Evolutionary conservation across 1,140 invertebrate genomes (phyloP).

Genomic region (Cyrtorhinus lividipennis): DNA sequence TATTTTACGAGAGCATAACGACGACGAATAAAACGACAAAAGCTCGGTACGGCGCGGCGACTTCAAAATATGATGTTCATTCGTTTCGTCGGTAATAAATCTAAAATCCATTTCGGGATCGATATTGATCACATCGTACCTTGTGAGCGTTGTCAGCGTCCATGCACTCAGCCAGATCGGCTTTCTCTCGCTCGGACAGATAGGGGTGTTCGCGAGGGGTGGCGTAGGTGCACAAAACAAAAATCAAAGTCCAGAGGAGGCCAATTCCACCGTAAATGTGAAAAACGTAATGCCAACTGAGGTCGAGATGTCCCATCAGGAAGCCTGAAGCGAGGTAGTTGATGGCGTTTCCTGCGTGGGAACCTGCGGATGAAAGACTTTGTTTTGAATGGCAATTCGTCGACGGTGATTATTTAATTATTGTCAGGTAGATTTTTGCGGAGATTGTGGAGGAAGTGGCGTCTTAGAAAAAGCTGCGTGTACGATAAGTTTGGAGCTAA

Average conservation of each 20-base stretch:
- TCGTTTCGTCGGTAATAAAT: neutral
- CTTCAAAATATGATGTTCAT: neutral
- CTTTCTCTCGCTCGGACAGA: conserved; percentile 48
- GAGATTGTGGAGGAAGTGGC: no score
- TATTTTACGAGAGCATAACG: neutral
- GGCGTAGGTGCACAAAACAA: conserved; percentile 52
- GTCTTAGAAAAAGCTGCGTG: no score
- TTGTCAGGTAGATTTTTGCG: no score
- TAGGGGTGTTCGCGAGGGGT: conserved; percentile 55
- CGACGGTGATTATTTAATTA: neutral
- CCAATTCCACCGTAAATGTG: conserved; percentile 39
- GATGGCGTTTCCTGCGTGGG: conserved; percentile 34
- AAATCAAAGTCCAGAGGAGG: conserved; percentile 29
- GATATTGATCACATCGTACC: neutral
- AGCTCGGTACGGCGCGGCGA: neutral
- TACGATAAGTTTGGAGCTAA: no score
- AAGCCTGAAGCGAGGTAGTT: conserved; percentile 33
- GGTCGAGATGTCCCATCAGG: conserved; percentile 28
- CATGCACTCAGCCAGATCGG: conserved; percentile 35
- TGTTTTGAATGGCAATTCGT: no score
- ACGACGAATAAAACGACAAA: neutral
- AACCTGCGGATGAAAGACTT: conserved; percentile 28
- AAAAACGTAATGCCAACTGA: conserved; percentile 37
- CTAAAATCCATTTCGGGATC: neutral
- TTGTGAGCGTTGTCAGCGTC: neutral